Conservation (phyloP, 2,888 invertebrate species). For the Carpatolechia fugitivella region DNA sequence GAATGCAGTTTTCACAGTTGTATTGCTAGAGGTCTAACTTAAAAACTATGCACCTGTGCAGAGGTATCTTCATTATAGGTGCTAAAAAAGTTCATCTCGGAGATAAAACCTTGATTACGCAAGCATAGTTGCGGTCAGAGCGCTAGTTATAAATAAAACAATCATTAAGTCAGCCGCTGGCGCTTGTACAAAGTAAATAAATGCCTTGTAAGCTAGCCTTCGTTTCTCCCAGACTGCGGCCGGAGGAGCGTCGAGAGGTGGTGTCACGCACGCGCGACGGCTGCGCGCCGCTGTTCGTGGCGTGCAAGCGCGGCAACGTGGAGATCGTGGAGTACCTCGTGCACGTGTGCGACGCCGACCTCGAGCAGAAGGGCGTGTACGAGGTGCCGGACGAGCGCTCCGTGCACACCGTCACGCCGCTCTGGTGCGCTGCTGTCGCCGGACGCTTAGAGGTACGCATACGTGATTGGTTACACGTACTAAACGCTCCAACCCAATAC, state of each 20-base stretch:
- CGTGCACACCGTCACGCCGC: constrained; percentile 90
- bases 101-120: too few relatives aligned
- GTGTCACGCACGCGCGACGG: constrained; percentile 85
- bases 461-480: background rate
- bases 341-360: constrained; percentile 88
- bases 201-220: too few relatives aligned
- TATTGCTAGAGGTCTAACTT: too few relatives aligned
- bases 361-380: constrained; percentile 92
- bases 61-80: too few relatives aligned
- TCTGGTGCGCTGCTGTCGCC: constrained; percentile 95
- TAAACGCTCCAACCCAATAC: too few relatives aligned
- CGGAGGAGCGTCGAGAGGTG: constrained; percentile 82
- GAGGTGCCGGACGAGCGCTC: constrained; percentile 88
- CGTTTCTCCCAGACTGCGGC: constrained; percentile 65
- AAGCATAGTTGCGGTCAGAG: too few relatives aligned
- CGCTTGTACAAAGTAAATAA: too few relatives aligned
- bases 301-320: constrained; percentile 87
- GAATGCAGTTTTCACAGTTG: too few relatives aligned
- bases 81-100: too few relatives aligned
- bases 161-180: too few relatives aligned
- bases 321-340: constrained; percentile 93
- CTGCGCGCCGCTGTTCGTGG: constrained; percentile 90
- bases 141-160: too few relatives aligned
- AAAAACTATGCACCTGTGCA: too few relatives aligned
- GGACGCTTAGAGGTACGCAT: constrained; percentile 71